Percentiles rank a stretch among this genome's conserved stretches.
phyloP scores from a whole-genome alignment of 2,888 invertebrate genomes.

The Aporophyla nigra region DNA sequence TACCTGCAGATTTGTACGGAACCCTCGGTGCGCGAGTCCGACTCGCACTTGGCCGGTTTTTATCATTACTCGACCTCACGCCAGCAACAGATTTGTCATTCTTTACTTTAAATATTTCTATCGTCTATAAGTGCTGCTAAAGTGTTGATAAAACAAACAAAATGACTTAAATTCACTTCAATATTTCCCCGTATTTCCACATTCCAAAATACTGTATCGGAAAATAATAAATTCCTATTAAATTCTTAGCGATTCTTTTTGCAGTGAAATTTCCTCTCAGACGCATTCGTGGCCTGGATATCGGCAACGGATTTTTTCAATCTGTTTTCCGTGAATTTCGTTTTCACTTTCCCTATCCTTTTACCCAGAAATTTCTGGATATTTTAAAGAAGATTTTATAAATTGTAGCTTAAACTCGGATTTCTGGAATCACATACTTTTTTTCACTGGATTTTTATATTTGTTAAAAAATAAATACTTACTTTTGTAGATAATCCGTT shows the following conservation, averaged over 20 bases:
- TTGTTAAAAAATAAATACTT: not conserved
- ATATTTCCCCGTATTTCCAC: constrained; percentile 7
- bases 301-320: constrained; percentile 21
- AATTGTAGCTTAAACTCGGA: not conserved
- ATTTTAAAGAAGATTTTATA: not conserved
- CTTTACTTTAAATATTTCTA: not conserved
- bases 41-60: no score
- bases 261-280: constrained; percentile 5
- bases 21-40: no score
- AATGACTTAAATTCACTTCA: not conserved
- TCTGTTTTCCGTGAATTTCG: constrained; percentile 18
- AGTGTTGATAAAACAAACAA: no score
- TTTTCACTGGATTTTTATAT: not conserved
- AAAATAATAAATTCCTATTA: constrained; percentile 41
- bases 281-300: constrained; percentile 27
- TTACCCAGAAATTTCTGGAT: not conserved
- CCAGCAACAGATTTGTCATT: no score
- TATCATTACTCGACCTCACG: no score
- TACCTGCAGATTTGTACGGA: no score
- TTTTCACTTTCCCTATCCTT: constrained; percentile 1
- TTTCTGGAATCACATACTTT: not conserved
- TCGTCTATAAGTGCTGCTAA: not conserved
- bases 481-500: not conserved
- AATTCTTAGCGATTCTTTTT: constrained; percentile 28
- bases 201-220: not conserved